phyloP scores from a whole-genome alignment of 2,797 vertebrate genomes.

The Molossus alvarezi region DNA sequence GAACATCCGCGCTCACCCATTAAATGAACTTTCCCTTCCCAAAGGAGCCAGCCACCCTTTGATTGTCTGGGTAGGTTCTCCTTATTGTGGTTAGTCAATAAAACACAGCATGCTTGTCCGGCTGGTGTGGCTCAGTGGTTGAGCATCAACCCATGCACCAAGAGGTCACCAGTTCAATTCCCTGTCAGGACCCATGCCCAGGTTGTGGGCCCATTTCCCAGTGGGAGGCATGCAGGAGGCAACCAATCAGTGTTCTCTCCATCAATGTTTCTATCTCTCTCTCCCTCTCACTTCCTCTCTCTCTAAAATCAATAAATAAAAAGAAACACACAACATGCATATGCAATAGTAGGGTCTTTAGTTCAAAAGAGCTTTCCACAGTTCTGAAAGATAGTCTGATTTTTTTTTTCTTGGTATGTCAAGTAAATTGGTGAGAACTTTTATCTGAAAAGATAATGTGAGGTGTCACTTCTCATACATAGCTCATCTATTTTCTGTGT shows the following conservation, averaged over 20 bases:
- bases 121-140: too few relatives aligned
- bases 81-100: neutral
- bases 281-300: too few relatives aligned
- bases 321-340: too few relatives aligned
- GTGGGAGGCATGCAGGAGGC: too few relatives aligned
- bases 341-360: neutral
- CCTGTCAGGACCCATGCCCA: too few relatives aligned
- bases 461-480: neutral
- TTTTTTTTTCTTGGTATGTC: neutral
- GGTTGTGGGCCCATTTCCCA: too few relatives aligned
- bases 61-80: neutral
- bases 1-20: accelerated
- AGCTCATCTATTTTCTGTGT: neutral
- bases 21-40: neutral
- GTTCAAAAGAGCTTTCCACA: neutral
- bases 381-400: neutral
- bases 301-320: neutral
- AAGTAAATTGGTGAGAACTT: neutral
- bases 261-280: too few relatives aligned
- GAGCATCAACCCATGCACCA: too few relatives aligned
- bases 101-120: neutral
- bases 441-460: neutral
- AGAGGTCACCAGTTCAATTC: too few relatives aligned
- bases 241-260: too few relatives aligned
- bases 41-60: neutral